These are phyloP conservation scores for Stenurella melanura DNA, from an alignment of 2,888 invertebrate species.

Conservation along the genomic window DNA sequence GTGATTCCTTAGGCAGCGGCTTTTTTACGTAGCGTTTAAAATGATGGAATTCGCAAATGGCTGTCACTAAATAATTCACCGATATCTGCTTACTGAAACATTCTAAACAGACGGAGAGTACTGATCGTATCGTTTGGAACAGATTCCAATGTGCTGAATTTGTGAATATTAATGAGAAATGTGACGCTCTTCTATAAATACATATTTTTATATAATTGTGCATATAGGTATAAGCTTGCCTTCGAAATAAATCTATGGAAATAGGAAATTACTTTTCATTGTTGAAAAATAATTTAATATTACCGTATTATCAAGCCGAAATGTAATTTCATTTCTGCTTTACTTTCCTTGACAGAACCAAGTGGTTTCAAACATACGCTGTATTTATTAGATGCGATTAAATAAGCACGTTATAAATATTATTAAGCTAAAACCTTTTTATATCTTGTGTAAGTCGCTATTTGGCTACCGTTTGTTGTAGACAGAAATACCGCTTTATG, in stretches of 20 bases:
- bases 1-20: too few species aligned
- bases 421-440: too few species aligned
- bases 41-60: neutral
- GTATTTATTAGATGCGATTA: too few species aligned
- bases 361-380: too few species aligned
- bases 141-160: neutral
- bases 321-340: slow-evolving; percentile 9
- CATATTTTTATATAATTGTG: neutral
- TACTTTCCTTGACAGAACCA: neutral
- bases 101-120: neutral
- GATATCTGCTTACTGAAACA: neutral
- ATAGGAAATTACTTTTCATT: slow-evolving; percentile 21
- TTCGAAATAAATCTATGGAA: neutral
- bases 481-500: too few species aligned
- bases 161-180: neutral
- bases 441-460: too few species aligned
- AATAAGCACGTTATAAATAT: too few species aligned
- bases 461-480: too few species aligned
- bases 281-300: slow-evolving; percentile 1
- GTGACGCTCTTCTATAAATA: neutral
- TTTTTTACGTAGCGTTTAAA: neutral
- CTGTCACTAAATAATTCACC: neutral
- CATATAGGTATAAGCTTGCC: neutral
- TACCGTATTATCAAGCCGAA: neutral
- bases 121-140: neutral